These are phyloP conservation scores for Tauraco erythrolophus DNA, from an alignment of 2,113 vertebrate species.

Conservation along the genomic window DNA sequence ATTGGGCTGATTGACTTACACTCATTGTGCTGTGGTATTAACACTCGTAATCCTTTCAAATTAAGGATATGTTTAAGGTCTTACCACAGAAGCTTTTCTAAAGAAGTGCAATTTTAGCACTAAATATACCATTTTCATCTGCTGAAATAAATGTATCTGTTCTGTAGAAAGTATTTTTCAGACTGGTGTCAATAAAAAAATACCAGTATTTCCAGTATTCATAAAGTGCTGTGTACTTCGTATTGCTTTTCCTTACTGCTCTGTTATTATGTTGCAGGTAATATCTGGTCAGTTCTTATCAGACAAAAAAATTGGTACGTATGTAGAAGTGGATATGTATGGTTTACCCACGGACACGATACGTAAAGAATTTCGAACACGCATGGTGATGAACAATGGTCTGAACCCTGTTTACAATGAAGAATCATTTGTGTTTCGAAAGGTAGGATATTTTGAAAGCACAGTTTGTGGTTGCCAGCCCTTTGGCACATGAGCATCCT, in stretches of 20 bases:
- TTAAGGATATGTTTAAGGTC: not conserved
- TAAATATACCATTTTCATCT: not conserved
- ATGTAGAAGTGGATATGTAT: conserved; percentile 99
- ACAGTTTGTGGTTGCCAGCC: not conserved
- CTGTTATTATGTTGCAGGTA: conserved; percentile 75
- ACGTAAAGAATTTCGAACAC: conserved; percentile 95
- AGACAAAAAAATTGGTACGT: conserved; percentile 97
- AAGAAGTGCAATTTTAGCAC: not conserved
- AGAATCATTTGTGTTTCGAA: conserved; percentile 96
- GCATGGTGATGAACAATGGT: conserved; percentile 99
- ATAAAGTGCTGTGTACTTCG: not conserved
- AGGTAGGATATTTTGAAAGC: conserved; percentile 78
- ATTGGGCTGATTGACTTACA: not conserved
- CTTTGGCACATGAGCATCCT: not conserved
- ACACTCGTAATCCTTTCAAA: not conserved
- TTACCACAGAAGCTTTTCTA: not conserved
- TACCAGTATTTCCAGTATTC: accelerated
- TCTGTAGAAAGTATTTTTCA: not conserved
- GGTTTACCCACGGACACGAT: conserved; percentile 97
- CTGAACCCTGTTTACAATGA: conserved; percentile 98
- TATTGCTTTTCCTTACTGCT: not conserved
- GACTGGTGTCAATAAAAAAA: not conserved
- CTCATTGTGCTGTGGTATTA: too few relatives aligned
- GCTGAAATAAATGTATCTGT: not conserved
- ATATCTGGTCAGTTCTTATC: conserved; percentile 98